Evolutionary conservation across 2,888 invertebrate genomes (phyloP).

Genomic region (Neoscelio sp.): DNA sequence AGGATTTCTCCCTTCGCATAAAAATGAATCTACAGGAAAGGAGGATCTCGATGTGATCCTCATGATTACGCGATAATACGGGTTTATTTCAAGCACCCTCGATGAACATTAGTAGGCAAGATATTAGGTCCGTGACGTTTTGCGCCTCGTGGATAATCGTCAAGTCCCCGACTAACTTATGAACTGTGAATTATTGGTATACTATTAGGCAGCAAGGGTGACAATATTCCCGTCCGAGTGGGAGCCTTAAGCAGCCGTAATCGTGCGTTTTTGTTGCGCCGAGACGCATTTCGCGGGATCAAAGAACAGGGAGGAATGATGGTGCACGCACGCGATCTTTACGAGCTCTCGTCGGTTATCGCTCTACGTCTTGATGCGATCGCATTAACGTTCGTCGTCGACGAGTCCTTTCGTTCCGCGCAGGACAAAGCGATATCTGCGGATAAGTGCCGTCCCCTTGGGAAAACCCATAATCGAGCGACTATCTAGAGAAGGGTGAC

Average conservation of each 20-base stretch:
- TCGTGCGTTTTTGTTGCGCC: constrained; percentile 35
- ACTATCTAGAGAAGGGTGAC: constrained; percentile 36
- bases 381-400: constrained; percentile 28
- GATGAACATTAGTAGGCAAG: constrained; percentile 23
- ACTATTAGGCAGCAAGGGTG: neutral
- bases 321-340: neutral
- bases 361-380: constrained; percentile 27
- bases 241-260: neutral
- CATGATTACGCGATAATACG: constrained; percentile 63
- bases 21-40: constrained; percentile 51
- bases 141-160: constrained; percentile 20
- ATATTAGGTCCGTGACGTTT: constrained; percentile 34
- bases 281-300: constrained; percentile 19
- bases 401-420: constrained; percentile 31
- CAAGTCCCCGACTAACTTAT: constrained; percentile 27
- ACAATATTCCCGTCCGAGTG: constrained; percentile 1
- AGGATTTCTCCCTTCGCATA: constrained; percentile 54
- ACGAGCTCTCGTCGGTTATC: constrained; percentile 43
- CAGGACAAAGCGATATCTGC: constrained; percentile 55
- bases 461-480: constrained; percentile 38
- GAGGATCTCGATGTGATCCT: constrained; percentile 56
- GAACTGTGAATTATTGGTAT: constrained; percentile 55
- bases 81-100: constrained; percentile 61
- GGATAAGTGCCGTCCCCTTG: constrained; percentile 42
- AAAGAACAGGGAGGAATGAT: constrained; percentile 5